A percentile compares a stretch with the other conserved stretches of the same genome.
phyloP scores from a whole-genome alignment of 2,797 vertebrate species.

The Sebastes cheni region DNA sequence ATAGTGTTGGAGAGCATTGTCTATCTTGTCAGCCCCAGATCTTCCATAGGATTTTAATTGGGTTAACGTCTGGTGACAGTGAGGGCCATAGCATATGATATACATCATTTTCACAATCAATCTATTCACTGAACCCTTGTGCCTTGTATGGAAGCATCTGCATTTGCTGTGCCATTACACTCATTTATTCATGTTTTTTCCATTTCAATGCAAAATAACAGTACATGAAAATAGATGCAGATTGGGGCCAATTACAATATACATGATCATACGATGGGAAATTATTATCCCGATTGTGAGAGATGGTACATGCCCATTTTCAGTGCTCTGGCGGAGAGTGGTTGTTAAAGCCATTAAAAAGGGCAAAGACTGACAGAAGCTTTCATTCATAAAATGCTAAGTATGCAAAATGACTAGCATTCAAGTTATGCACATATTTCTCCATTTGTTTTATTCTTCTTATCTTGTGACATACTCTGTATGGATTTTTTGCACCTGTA shows the following conservation, averaged over 20 bases:
- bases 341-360: background rate
- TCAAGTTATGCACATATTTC: background rate
- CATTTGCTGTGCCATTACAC: background rate
- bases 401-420: background rate
- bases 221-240: background rate
- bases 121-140: background rate
- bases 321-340: background rate
- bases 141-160: background rate
- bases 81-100: background rate
- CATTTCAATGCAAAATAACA: background rate
- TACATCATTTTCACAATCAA: background rate
- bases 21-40: background rate
- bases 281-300: background rate
- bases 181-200: background rate
- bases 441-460: background rate
- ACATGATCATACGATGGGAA: background rate
- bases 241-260: background rate
- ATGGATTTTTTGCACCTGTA: background rate
- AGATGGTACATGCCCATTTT: background rate
- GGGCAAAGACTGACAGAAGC: background rate
- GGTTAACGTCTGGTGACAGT: background rate
- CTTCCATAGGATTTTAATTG: background rate
- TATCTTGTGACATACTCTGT: background rate
- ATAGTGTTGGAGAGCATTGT: background rate
- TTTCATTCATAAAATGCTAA: background rate